Conservation (phyloP, 2,888 invertebrate species). For the Acrocyrtus sp. region DNA sequence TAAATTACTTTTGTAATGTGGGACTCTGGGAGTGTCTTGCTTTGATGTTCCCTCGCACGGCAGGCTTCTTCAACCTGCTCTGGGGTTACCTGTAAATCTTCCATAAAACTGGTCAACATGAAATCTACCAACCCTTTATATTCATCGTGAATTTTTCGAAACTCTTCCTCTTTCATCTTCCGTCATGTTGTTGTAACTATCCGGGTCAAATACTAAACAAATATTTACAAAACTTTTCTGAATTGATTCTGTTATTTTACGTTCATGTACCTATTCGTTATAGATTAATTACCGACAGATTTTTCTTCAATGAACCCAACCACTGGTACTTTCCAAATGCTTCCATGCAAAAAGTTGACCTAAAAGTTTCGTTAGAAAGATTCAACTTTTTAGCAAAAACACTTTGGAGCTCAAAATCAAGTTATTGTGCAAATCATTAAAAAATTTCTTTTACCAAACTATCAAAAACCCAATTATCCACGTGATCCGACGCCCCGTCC, state of each 20-base stretch:
- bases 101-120: slow-evolving; percentile 91
- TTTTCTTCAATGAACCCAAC: slow-evolving; percentile 93
- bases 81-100: slow-evolving; percentile 87
- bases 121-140: slow-evolving; percentile 92
- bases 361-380: too few species aligned
- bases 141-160: slow-evolving; percentile 81
- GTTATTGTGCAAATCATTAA: too few species aligned
- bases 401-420: too few species aligned
- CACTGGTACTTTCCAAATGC: slow-evolving; percentile 91
- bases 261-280: too few species aligned
- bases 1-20: slow-evolving; percentile 60
- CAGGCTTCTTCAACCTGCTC: slow-evolving; percentile 90
- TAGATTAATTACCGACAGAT: slow-evolving; percentile 81
- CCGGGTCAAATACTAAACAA: slow-evolving; percentile 85
- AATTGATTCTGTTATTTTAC: too few species aligned
- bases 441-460: slow-evolving; percentile 75
- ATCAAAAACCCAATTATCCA: slow-evolving; percentile 87
- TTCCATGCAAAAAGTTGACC: slow-evolving; percentile 85
- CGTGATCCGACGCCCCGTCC: slow-evolving; percentile 67
- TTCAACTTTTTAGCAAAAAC: too few species aligned
- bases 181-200: slow-evolving; percentile 68
- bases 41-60: slow-evolving; percentile 66
- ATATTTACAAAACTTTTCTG: too few species aligned
- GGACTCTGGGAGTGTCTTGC: slow-evolving; percentile 50
- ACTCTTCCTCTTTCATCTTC: slow-evolving; percentile 77